These are phyloP conservation scores for Myotis myotis DNA, from an alignment of 2,797 vertebrate species.

Conservation along the genomic window DNA sequence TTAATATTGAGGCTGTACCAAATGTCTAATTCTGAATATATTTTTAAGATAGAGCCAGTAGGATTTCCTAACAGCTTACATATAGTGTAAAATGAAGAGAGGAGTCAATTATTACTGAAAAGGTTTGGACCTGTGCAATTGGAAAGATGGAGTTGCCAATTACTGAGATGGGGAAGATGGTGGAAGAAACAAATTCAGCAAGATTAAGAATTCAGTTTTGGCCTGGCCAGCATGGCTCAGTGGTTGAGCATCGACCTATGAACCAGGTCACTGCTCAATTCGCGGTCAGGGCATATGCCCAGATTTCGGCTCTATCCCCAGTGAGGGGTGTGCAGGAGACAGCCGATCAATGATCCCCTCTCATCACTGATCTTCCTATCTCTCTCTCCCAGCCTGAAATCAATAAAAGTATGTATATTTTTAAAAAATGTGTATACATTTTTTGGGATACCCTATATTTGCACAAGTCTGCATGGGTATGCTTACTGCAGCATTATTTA, in stretches of 20 bases:
- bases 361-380: not conserved
- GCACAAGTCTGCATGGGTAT: not conserved
- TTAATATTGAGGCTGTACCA: not conserved
- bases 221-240: not conserved
- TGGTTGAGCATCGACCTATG: not conserved
- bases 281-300: not conserved
- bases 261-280: not conserved
- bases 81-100: not conserved
- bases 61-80: not conserved
- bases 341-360: not conserved
- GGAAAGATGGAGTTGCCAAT: not conserved
- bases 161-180: not conserved
- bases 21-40: not conserved
- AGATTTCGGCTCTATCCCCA: not conserved
- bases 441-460: not conserved
- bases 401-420: no score
- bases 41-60: not conserved
- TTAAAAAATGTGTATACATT: no score
- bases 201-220: slow-evolving; percentile 23
- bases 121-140: not conserved
- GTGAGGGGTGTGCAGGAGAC: not conserved
- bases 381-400: not conserved
- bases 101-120: not conserved
- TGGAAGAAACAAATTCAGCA: not conserved
- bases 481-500: not conserved